Conservation (phyloP, 1,140 invertebrate species). For the Scaptomyza graminum region DNA sequence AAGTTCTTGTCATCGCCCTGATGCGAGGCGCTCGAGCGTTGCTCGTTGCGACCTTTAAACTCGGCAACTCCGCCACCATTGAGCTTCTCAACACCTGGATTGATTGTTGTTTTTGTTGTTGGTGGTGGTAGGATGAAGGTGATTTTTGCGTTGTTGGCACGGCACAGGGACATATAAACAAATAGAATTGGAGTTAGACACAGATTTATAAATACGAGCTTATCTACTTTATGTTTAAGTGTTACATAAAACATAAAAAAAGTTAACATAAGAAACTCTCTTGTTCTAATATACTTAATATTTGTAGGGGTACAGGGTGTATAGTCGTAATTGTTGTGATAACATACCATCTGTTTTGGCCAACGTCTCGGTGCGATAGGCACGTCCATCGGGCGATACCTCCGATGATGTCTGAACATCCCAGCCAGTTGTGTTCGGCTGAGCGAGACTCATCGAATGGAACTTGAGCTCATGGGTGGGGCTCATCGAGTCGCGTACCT, state of each 20-base stretch:
- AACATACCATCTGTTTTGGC: conserved; percentile 83
- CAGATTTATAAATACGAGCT: conserved; percentile 36
- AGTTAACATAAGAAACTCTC: not conserved
- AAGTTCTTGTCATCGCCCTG: conserved; percentile 87
- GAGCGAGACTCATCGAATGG: conserved; percentile 70
- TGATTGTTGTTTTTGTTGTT: conserved; percentile 15
- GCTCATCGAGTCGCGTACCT: conserved; percentile 90
- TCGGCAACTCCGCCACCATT: conserved; percentile 86
- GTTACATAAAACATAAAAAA: not conserved
- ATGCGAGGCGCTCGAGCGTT: conserved; percentile 85
- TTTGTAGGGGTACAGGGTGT: no score
- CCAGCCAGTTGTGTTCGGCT: conserved; percentile 84
- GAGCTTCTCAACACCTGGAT: conserved; percentile 85
- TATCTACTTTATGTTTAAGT: not conserved
- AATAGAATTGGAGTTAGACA: conserved; percentile 45
- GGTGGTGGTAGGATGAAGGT: conserved; percentile 30
- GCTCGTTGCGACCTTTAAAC: conserved; percentile 86
- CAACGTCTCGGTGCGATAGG: conserved; percentile 71
- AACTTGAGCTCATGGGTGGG: conserved; percentile 86
- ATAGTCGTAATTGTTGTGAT: not conserved
- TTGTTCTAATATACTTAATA: no score
- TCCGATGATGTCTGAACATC: conserved; percentile 84
- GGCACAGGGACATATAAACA: conserved; percentile 63
- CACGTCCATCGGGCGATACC: conserved; percentile 84
- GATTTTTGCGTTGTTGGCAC: conserved; percentile 31